Evolutionary conservation across 2,797 vertebrate species (phyloP).

Genomic region (Passerculus sandwichensis): DNA sequence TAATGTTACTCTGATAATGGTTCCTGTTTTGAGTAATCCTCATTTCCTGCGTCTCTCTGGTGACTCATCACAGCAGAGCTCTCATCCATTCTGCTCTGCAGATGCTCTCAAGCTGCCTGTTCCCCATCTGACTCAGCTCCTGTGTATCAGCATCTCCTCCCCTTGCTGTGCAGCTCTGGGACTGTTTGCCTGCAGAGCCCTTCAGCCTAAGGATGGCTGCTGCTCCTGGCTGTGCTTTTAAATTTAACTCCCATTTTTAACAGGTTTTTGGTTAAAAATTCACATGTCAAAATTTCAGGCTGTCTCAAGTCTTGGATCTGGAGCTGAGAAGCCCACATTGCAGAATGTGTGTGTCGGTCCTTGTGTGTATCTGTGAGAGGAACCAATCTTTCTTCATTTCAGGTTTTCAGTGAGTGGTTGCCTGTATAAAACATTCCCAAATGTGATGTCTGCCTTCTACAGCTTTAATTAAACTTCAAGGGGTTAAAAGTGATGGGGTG

Average conservation of each 20-base stretch:
- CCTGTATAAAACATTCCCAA: background rate
- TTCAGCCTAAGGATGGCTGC: background rate
- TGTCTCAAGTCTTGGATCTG: background rate
- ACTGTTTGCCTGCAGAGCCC: background rate
- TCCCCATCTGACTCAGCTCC: slow-evolving; percentile 26
- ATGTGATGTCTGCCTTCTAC: background rate
- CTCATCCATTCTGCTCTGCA: slow-evolving; percentile 16
- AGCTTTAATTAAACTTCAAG: background rate
- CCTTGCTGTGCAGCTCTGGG: background rate
- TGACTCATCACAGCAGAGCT: slow-evolving; percentile 41
- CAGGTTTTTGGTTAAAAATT: background rate
- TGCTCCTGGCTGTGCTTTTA: background rate
- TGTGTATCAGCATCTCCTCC: background rate
- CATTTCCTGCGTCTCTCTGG: slow-evolving; percentile 31
- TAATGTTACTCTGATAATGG: slow-evolving; percentile 44
- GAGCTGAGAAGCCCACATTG: background rate
- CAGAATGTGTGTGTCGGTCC: background rate
- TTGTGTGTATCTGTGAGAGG: background rate
- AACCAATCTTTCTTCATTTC: background rate
- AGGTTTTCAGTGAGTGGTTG: background rate
- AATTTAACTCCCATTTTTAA: background rate
- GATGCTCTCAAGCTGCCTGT: slow-evolving; percentile 31
- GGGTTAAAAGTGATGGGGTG: background rate
- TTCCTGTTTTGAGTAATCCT: slow-evolving; percentile 48
- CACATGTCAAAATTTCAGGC: background rate